phyloP scores from a whole-genome alignment of 2,797 vertebrate genomes.

The Cetoscarus ocellatus region DNA sequence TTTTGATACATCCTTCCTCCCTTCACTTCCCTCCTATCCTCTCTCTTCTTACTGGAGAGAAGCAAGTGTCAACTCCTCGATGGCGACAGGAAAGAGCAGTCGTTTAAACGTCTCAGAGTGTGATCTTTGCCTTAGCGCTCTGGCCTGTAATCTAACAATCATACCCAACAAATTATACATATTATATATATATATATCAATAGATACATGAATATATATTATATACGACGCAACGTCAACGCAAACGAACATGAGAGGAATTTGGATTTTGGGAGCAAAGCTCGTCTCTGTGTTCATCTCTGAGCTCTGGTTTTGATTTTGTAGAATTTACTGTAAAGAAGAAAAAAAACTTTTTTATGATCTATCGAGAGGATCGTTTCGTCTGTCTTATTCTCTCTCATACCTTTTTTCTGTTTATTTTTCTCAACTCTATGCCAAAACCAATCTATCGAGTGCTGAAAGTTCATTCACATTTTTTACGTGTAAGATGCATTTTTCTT shows the following conservation, averaged over 20 bases:
- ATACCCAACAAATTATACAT: conserved; percentile 78
- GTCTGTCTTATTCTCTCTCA: conserved; percentile 58
- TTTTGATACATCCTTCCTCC: conserved; percentile 43
- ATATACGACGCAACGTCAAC: conserved; percentile 70
- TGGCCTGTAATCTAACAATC: conserved; percentile 76
- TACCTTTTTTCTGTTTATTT: conserved; percentile 32
- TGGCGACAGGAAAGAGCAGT: conserved; percentile 18
- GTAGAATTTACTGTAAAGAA: conserved; percentile 83
- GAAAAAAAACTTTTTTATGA: conserved; percentile 74
- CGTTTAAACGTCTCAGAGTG: conserved; percentile 68
- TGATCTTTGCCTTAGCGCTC: conserved; percentile 84
- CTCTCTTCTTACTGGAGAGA: conserved; percentile 22
- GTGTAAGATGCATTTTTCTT: conserved; percentile 65
- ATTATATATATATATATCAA: conserved; percentile 75
- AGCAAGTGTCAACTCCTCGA: conserved; percentile 2
- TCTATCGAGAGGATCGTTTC: conserved; percentile 74
- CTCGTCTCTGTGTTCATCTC: conserved; percentile 71
- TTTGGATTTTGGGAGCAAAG: conserved; percentile 66
- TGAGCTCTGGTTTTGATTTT: conserved; percentile 82
- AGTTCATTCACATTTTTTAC: conserved; percentile 66
- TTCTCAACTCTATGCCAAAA: conserved; percentile 73
- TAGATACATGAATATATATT: conserved; percentile 78
- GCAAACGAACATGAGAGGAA: conserved; percentile 59
- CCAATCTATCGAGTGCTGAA: conserved; percentile 75
- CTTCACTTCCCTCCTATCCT: conserved; percentile 31